A percentile compares a stretch with the other conserved stretches of the same genome.
phyloP scores from a whole-genome alignment of 1,140 invertebrate species.

The Copidosoma floridanum region DNA sequence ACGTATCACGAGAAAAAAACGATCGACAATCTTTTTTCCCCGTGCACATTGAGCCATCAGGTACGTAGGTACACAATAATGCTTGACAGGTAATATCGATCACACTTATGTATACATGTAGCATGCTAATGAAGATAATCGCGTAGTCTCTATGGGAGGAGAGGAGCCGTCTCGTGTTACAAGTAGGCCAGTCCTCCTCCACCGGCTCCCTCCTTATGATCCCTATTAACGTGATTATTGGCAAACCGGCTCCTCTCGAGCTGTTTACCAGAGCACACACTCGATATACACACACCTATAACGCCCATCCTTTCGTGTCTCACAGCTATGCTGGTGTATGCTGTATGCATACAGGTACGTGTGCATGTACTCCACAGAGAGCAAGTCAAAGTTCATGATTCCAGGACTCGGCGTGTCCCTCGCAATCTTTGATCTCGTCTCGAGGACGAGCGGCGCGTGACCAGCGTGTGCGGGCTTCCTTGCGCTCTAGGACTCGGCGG shows the following conservation, averaged over 20 bases:
- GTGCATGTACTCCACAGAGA: background rate
- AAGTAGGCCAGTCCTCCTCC: background rate
- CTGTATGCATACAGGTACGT: too few relatives aligned
- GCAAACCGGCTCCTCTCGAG: background rate
- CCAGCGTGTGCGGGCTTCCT: conserved; percentile 29
- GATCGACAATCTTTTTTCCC: background rate
- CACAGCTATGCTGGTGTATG: too few relatives aligned
- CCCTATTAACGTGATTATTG: conserved; percentile 7
- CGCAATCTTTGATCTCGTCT: conserved; percentile 39
- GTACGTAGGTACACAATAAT: too few relatives aligned
- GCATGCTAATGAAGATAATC: background rate
- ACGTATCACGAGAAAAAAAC: too few relatives aligned
- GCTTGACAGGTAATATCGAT: too few relatives aligned
- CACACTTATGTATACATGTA: too few relatives aligned
- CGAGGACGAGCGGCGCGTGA: conserved; percentile 21
- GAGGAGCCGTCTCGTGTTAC: background rate
- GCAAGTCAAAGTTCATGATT: conserved; percentile 8
- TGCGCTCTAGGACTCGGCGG: too few relatives aligned
- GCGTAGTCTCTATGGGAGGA: background rate
- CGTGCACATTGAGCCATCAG: too few relatives aligned
- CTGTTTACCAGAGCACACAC: background rate
- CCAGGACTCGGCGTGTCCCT: background rate
- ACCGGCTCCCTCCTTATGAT: background rate
- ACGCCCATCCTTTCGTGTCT: too few relatives aligned
- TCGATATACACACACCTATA: background rate